Evolutionary conservation across 2,797 vertebrate genomes (phyloP), one percentile per base, ranked within the genome.

Genomic region (Chromobotia macracanthus): DNA sequence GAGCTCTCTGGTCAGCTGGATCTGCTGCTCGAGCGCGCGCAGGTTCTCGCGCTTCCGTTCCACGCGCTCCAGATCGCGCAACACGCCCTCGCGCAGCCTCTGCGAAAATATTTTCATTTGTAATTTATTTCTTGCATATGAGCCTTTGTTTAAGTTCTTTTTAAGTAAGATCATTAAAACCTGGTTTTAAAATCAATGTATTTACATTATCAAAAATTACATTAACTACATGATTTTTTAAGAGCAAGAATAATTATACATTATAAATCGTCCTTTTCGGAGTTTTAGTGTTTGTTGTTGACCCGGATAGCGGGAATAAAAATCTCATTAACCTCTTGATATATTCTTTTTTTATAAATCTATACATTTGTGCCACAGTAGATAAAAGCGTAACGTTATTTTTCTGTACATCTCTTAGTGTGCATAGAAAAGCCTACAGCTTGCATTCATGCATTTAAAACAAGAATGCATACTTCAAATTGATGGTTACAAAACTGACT

Each of bases 61-160:
- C 41, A 95, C 86, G 7, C 94, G 94, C 84, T 98, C 95, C 79
- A 97, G 88, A 82, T 99, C 96, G 83, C 91, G 87, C 82, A 96
- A 10, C 0, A 98, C 96, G 3, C 96, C 96, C 4, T 95, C 87
- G 79, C 87, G 95, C 79, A 98, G 94, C 73, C 94, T 95, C 97
- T 98, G 92, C 19, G 31, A 31, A 9, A n/a, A 63, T 35, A 31
- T 3, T 8, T 41, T 41, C 38, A 41, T 10, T 41, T 41, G 7
- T 41, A 41, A 0, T 41, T 41, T 9, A 21, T 9, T 21, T 3
- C 4, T 25, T 23, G 19, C 11, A 58, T 21, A 58, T 23, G 9
- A 5, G 15, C 10, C 10, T 23, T 23, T 3, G 2, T 11, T 56
- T 11, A 4, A 56, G 38, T 35, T 2, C 31, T 35, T 35, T 35